phyloP scores from a whole-genome alignment of 1,140 invertebrate genomes.

The Coenobita brevimanus region DNA sequence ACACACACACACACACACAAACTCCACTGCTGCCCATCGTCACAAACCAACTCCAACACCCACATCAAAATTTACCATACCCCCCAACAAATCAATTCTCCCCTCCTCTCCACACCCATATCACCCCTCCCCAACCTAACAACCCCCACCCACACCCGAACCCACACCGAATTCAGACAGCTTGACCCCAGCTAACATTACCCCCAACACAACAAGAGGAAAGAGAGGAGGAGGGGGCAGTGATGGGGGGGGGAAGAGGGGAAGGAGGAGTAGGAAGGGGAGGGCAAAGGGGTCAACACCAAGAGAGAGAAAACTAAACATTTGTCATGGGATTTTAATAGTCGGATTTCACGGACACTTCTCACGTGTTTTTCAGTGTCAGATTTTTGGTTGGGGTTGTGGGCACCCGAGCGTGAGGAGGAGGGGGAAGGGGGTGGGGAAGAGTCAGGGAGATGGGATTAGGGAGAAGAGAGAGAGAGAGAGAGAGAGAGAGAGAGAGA shows the following conservation, averaged over 20 bases:
- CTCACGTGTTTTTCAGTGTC: not conserved
- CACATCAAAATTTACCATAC: not conserved
- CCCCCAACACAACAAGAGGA: not conserved
- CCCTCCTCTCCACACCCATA: not conserved
- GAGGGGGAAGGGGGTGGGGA: not conserved
- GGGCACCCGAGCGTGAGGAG: not conserved
- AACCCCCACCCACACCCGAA: not conserved
- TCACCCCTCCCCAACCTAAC: not conserved
- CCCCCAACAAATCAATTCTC: not conserved
- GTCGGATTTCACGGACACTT: too few species aligned
- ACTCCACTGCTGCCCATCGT: not conserved
- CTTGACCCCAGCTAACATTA: not conserved
- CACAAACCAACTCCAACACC: not conserved
- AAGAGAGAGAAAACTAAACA: not conserved
- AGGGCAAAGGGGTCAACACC: too few species aligned
- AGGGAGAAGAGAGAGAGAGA: not conserved
- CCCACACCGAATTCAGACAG: too few species aligned
- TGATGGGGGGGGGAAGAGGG: too few species aligned
- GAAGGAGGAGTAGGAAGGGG: too few species aligned
- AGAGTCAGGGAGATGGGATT: not conserved
- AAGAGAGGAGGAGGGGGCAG: not conserved
- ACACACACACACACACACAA: not conserved
- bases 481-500: not conserved
- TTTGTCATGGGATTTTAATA: too few species aligned
- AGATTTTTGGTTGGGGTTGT: not conserved